Evolutionary conservation across 2,113 vertebrate species (phyloP), one percentile per base, ranked within the genome.

Genomic region (Myxocyprinus asiaticus): DNA sequence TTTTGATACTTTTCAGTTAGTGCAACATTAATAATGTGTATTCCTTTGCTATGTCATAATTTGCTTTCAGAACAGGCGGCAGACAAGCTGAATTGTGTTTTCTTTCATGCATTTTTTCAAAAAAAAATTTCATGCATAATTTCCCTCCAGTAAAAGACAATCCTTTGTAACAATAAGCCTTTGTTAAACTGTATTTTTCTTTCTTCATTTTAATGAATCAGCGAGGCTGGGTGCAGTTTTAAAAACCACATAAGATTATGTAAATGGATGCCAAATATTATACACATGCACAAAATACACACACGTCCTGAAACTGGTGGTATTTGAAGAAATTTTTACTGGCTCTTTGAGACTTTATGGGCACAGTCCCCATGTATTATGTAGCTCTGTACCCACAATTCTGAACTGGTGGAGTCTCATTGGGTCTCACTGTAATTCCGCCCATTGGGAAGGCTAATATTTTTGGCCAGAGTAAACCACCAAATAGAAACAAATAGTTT

Each of bases 161-260:
- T 63, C 45, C 45, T 14, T 59, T 74, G 58, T 5, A 74, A 74
- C 72, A 74, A 74, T 17, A 74, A 74, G 50, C 72, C 72, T 74
- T 74, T 76, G 62, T 76, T 66, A 64, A 66, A 53, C 65, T 76
- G 48, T 55, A 70, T 64, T 63, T 77, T 70, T 71, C 58, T 62
- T 77, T 63, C 66, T 58, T 47, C 15, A 5, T 63, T 64, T 53
- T 76, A 76, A 66, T 76, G 74, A 76, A 76, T 65, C 62, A 76
- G 74, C 61, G 65, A 66, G 50, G 59, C 74, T 76, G 74, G 48
- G 65, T 64, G 74, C 74, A 76, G 17, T 76, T 76, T 76, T 42
- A 17, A 76, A 76, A 76, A 76, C 74, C 74, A 76, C 74, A 56
- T 50, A 70, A 80, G 15, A 67, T 80, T 65, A 65, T 80, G 70